Conservation (phyloP, 2,113 vertebrate genomes). For the Alouatta palliata region DNA sequence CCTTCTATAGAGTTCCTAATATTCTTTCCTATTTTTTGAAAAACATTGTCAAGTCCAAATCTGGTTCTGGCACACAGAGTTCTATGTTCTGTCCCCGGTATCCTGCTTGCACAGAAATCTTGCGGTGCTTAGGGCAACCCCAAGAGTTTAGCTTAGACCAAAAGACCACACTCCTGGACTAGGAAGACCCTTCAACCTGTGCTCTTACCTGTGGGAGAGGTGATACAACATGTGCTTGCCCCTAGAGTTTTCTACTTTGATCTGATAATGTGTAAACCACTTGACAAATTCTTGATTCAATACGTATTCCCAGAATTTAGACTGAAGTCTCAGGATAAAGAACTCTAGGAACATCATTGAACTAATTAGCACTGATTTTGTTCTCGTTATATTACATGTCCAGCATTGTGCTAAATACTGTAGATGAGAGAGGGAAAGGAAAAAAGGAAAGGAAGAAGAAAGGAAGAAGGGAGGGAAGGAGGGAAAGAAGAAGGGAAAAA, state of each 20-base stretch:
- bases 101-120: background rate
- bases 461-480: no score
- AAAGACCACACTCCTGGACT: background rate
- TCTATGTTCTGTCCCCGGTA: background rate
- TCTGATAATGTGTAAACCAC: background rate
- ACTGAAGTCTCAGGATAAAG: background rate
- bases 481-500: background rate
- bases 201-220: background rate
- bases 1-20: background rate
- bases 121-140: background rate
- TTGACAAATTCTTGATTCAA: background rate
- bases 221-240: background rate
- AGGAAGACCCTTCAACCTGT: background rate
- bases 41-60: background rate
- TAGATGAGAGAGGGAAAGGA: background rate
- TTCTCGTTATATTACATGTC: background rate
- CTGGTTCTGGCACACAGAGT: background rate
- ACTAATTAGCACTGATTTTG: background rate
- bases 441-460: accelerated
- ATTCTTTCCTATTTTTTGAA: background rate
- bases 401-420: background rate
- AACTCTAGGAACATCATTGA: background rate
- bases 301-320: background rate
- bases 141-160: background rate
- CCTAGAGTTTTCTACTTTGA: background rate